Conservation (phyloP, 2,797 vertebrate genomes). For the Spinus olivaceus region DNA sequence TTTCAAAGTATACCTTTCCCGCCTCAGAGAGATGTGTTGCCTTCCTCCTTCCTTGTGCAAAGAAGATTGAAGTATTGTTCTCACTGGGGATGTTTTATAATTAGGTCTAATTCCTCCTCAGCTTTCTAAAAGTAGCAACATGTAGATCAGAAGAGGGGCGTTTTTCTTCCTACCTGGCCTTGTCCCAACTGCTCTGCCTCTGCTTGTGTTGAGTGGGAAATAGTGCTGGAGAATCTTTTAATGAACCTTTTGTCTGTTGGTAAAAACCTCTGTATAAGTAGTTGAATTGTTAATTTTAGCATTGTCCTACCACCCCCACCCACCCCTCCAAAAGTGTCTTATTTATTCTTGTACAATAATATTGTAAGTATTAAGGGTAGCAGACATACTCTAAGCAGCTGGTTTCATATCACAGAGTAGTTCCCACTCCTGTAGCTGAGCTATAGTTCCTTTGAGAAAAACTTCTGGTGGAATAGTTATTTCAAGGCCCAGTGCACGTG, state of each 20-base stretch:
- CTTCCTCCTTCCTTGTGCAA: not conserved
- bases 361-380: not conserved
- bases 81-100: not conserved
- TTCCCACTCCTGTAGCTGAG: not conserved
- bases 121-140: slow-evolving; percentile 27
- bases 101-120: slow-evolving; percentile 26
- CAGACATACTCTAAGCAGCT: not conserved
- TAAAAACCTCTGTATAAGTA: not conserved
- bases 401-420: not conserved
- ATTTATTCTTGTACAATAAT: not conserved
- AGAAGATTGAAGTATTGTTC: slow-evolving; percentile 21
- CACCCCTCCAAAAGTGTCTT: fast-evolving
- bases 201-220: not conserved
- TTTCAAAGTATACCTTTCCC: not conserved
- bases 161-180: not conserved
- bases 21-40: not conserved
- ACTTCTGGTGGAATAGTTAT: not conserved
- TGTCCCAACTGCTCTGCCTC: not conserved
- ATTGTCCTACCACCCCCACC: not conserved
- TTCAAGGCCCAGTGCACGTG: not conserved
- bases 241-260: not conserved
- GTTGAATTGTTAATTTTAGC: not conserved
- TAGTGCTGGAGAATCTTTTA: not conserved
- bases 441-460: not conserved
- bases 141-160: not conserved